Percentiles rank a stretch among this genome's conserved stretches.
These are phyloP conservation scores for Metopia argyrocephala DNA, from an alignment of 2,888 invertebrate species.

Conservation along the genomic window DNA sequence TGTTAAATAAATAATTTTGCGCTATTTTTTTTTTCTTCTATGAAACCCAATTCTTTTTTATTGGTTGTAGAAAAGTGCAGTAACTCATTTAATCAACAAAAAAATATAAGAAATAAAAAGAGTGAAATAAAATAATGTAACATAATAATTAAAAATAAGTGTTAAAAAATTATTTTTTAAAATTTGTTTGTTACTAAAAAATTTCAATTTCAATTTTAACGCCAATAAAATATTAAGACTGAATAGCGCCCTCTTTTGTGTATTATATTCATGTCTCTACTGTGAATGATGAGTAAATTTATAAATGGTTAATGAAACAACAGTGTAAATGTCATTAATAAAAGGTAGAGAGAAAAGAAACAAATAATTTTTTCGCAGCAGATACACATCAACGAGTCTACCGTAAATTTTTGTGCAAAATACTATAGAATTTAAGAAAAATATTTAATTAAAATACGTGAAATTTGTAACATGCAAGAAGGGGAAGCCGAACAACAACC, in stretches of 20 bases:
- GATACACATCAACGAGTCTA: slow-evolving; percentile 59
- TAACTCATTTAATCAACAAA: too few relatives aligned
- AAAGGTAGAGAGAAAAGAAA: slow-evolving; percentile 45
- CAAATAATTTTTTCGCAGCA: slow-evolving; percentile 56
- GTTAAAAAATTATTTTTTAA: too few relatives aligned
- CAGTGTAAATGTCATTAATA: slow-evolving; percentile 46
- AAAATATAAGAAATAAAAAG: too few relatives aligned
- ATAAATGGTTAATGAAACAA: slow-evolving; percentile 39
- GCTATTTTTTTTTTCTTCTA: too few relatives aligned
- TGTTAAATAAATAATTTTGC: too few relatives aligned
- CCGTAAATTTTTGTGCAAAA: slow-evolving; percentile 47
- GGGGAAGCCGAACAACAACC: slow-evolving; percentile 64
- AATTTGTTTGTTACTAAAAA: too few relatives aligned
- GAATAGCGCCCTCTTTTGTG: not conserved
- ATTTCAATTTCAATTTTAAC: too few relatives aligned
- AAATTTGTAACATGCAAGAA: slow-evolving; percentile 71
- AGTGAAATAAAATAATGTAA: too few relatives aligned
- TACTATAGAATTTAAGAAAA: slow-evolving; percentile 31
- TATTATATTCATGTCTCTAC: not conserved
- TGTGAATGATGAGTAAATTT: slow-evolving; percentile 26
- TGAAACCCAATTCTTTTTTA: too few relatives aligned
- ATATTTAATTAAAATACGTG: slow-evolving; percentile 29
- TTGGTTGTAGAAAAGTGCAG: too few relatives aligned
- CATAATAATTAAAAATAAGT: too few relatives aligned
- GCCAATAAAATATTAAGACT: too few relatives aligned